phyloP scores from a whole-genome alignment of 2,888 invertebrate species.

The Clusia tigrina region DNA sequence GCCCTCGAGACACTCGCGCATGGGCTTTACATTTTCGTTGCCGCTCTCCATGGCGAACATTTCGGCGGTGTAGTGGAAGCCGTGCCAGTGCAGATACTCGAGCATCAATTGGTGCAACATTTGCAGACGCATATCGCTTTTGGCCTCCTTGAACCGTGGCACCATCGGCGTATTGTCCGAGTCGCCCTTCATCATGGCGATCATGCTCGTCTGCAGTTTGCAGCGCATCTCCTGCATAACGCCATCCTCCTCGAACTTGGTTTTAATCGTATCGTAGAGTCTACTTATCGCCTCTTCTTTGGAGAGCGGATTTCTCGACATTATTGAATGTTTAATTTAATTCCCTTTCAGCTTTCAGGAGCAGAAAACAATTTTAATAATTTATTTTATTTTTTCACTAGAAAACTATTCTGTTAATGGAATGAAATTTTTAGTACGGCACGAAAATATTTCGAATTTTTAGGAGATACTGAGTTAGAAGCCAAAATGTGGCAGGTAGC shows the following conservation, averaged over 20 bases:
- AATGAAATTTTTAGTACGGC: too few species aligned
- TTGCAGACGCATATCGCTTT: slow-evolving; percentile 39
- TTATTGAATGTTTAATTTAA: slow-evolving; percentile 19
- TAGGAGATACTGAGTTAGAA: too few species aligned
- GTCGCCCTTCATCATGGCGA: slow-evolving; percentile 49
- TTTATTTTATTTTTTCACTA: too few species aligned
- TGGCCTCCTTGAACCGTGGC: neutral
- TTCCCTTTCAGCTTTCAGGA: too few species aligned
- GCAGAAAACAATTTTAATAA: too few species aligned
- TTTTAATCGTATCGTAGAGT: slow-evolving; percentile 44
- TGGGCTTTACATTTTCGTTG: slow-evolving; percentile 32
- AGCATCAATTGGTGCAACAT: slow-evolving; percentile 57
- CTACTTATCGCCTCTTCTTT: slow-evolving; percentile 40
- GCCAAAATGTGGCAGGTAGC: too few species aligned
- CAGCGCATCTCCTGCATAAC: slow-evolving; percentile 50
- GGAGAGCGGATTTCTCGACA: slow-evolving; percentile 34
- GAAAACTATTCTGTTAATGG: too few species aligned
- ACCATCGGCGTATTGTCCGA: slow-evolving; percentile 23
- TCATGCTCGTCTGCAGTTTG: slow-evolving; percentile 50
- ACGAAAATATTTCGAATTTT: too few species aligned
- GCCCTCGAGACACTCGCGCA: slow-evolving; percentile 44
- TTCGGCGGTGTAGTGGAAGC: slow-evolving; percentile 57
- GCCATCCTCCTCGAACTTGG: slow-evolving; percentile 48
- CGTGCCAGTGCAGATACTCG: slow-evolving; percentile 60
- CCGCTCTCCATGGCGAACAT: slow-evolving; percentile 59